Percentiles rank a stretch among this genome's conserved stretches.
Evolutionary conservation across 2,888 invertebrate species (phyloP).

Genomic region (Conops quadrifasciatus): DNA sequence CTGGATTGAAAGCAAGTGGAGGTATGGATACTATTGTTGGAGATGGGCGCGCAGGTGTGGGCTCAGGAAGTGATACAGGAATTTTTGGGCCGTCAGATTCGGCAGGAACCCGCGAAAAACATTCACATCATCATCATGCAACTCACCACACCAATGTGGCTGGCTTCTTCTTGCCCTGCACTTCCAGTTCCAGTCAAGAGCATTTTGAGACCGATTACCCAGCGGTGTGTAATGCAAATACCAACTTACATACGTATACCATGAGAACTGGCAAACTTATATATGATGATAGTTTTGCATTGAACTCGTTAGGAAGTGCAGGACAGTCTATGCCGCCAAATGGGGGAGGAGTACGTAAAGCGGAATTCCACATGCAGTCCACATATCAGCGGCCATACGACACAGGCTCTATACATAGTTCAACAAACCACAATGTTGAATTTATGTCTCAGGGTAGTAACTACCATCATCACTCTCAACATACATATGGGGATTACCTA

Average conservation of each 20-base stretch:
- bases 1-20: conserved; percentile 73
- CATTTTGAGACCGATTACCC: conserved; percentile 86
- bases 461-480: conserved; percentile 46
- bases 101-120: conserved; percentile 73
- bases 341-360: conserved; percentile 9
- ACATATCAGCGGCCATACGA: conserved; percentile 63
- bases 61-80: conserved; percentile 37
- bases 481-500: conserved; percentile 55
- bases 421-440: conserved; percentile 46
- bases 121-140: conserved; percentile 62
- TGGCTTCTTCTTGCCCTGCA: conserved; percentile 82
- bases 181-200: conserved; percentile 83
- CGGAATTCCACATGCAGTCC: conserved; percentile 56
- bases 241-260: conserved; percentile 85
- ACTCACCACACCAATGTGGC: conserved; percentile 68
- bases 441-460: conserved; percentile 41
- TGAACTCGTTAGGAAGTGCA: conserved; percentile 65
- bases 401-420: conserved; percentile 58
- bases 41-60: conserved; percentile 40
- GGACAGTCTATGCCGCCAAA: conserved; percentile 28
- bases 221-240: conserved; percentile 85
- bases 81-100: conserved; percentile 25
- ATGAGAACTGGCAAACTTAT: conserved; percentile 80
- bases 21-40: conserved; percentile 56
- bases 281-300: conserved; percentile 74